Base-by-base conservation (phyloP, 2,113 vertebrate species). In the Pantherophis guttatus region DNA sequence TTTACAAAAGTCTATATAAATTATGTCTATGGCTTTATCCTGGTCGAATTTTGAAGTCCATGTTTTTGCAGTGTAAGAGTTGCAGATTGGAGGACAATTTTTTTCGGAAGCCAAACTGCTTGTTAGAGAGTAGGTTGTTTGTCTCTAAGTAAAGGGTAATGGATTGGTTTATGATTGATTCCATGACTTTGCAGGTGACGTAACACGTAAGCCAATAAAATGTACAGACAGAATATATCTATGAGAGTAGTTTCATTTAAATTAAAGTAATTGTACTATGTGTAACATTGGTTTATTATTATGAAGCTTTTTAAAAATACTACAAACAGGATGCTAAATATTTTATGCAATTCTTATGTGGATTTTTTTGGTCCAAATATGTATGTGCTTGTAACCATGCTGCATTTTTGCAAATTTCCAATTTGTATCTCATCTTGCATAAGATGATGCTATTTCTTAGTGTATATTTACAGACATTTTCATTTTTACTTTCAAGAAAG, bases 341-440 rank as follows among this genome's bases (percentile, higher is more conserved):
- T 57, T 91, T 44, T 54, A 44, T 44, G 75, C 75, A 81, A 81
- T 81, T 81, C 7, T 81, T 81, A 44, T 0, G 3, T 44, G 75
- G 33, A 81, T 21, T 26, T 75, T 33, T n/a, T 39, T 75, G 90
- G 29, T 50, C 2, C 17, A 75, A 91, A n/a, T 54, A 24, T 23
- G 2, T 33, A n/a, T 23, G 23, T 54, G 29, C 21, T 52, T 81
- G 10, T 53, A 81, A 81, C 75, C 52, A 91, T 53, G 0, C 50
- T 85, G 93, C 91, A 54, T 58, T 93, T 13, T 33, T 21, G 55
- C 5, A 29, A 96, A 91, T 91, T 87, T 0, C 93, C 4, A 85
- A 88, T 94, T 92, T 93, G 59, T 65, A 23, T 70, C 15, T 39
- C 48, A 88, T 23, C 24, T 55, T 39, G n/a, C 7, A 44, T 21